These are phyloP conservation scores for Hydropsyche tenuis DNA, from an alignment of 1,140 invertebrate species.

Conservation along the genomic window DNA sequence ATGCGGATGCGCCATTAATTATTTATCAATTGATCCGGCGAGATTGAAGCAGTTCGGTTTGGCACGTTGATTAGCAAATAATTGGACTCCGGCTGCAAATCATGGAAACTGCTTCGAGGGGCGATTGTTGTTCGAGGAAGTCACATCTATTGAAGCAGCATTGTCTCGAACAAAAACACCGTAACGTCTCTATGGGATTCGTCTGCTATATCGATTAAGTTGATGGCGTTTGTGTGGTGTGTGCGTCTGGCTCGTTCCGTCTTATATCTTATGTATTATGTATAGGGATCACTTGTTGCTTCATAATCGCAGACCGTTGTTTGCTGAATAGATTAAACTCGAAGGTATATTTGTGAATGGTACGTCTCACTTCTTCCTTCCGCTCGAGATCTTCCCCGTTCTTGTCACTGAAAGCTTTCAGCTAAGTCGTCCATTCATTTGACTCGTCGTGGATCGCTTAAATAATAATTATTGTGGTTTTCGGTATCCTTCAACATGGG, in stretches of 20 bases:
- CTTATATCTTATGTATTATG: too few species aligned
- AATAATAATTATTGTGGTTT: too few species aligned
- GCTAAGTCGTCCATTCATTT: constrained; percentile 4
- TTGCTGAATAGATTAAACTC: constrained; percentile 27
- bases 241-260: too few species aligned
- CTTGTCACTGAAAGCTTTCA: constrained; percentile 1
- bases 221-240: too few species aligned
- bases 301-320: constrained; percentile 23
- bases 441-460: not conserved
- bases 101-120: too few species aligned
- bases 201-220: too few species aligned
- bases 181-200: too few species aligned
- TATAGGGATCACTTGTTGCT: constrained; percentile 15
- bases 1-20: not conserved
- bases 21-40: not conserved
- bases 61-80: not conserved
- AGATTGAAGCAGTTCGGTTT: not conserved
- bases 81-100: too few species aligned
- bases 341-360: constrained; percentile 21
- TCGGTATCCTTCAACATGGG: too few species aligned
- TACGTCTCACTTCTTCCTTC: constrained; percentile 22
- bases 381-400: not conserved
- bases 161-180: too few species aligned
- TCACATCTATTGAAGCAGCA: too few species aligned
- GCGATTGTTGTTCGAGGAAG: too few species aligned